These are phyloP conservation scores for Pedetes capensis DNA, from an alignment of 2,113 vertebrate genomes.

Conservation along the genomic window DNA sequence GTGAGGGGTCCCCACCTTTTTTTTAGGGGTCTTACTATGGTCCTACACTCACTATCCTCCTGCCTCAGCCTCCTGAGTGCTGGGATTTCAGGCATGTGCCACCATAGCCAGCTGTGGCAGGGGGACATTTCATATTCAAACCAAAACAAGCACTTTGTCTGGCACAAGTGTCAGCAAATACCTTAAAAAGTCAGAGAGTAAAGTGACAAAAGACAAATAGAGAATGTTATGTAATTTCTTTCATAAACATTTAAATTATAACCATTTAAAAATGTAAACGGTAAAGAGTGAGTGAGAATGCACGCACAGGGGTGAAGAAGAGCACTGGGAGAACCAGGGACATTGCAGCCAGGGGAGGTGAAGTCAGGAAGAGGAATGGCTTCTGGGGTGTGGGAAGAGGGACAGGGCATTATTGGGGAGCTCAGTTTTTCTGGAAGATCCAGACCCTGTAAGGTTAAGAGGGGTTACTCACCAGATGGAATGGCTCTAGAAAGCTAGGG, in stretches of 20 bases:
- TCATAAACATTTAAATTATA: neutral
- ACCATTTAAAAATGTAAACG: neutral
- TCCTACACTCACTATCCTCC: no score
- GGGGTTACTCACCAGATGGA: neutral
- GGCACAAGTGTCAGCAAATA: neutral
- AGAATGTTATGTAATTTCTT: neutral
- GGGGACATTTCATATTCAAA: neutral
- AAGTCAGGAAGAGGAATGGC: neutral
- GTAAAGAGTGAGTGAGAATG: no score
- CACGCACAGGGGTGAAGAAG: neutral
- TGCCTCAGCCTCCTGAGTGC: no score
- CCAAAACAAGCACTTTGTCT: neutral
- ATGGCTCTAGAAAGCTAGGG: neutral
- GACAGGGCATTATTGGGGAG: neutral
- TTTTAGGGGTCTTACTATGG: no score
- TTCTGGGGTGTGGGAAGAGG: neutral
- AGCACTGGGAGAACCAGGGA: neutral
- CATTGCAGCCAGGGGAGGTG: neutral
- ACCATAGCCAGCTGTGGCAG: no score
- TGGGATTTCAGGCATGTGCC: no score
- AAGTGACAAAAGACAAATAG: neutral
- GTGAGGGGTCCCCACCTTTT: no score
- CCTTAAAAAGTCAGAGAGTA: neutral
- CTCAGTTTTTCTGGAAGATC: neutral
- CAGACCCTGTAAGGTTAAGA: neutral